Evolutionary conservation across 2,797 vertebrate genomes (phyloP), one percentile per base, ranked within the genome.

Genomic region (Neosilurus hyrtlii): DNA sequence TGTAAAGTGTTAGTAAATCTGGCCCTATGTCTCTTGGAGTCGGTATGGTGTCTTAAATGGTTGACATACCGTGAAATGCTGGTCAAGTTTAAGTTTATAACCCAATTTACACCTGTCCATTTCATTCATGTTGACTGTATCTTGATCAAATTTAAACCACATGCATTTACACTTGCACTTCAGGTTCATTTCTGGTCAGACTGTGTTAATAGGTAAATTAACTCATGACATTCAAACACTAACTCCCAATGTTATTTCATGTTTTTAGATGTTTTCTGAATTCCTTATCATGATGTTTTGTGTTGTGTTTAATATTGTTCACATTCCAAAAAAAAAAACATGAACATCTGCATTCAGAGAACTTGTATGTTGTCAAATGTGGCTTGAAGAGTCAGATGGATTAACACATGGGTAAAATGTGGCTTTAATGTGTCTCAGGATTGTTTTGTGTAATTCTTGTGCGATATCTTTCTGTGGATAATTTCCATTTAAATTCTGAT

Each of bases 291-390:
- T 75, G 57, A 63, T 65, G 12, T 66, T 12, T 52, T 78, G 74
- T 76, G 57, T 56, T 78, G 61, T 78, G 75, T 52, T 75, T 59
- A 54, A 54, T 54, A 24, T 26, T 20, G 43, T 63, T 78, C 10
- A 49, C 22, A 18, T 43, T 59, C 22, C 9, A 51, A 43, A 24
- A 72, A 24, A 57, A 61, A 76, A 77, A 78, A 79, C 24, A 79
- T 3, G 76, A 79, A 79, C 76, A 79, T 79, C 76, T 79, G 76
- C 76, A 79, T 79, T 79, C 16, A 65, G n/a, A 65, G 49, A 79
- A 52, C 76, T 52, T 79, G 61, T 79, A 62, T 49, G 16, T 79
- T 79, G 76, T 65, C 61, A 79, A 76, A 79, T 52, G 76, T 79
- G 76, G 62, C 76, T 79, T 65, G n/a, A 15, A 26, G n/a, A 63